These are phyloP conservation scores for Orthonyx spaldingii DNA, from an alignment of 2,113 vertebrate species.

Conservation along the genomic window DNA sequence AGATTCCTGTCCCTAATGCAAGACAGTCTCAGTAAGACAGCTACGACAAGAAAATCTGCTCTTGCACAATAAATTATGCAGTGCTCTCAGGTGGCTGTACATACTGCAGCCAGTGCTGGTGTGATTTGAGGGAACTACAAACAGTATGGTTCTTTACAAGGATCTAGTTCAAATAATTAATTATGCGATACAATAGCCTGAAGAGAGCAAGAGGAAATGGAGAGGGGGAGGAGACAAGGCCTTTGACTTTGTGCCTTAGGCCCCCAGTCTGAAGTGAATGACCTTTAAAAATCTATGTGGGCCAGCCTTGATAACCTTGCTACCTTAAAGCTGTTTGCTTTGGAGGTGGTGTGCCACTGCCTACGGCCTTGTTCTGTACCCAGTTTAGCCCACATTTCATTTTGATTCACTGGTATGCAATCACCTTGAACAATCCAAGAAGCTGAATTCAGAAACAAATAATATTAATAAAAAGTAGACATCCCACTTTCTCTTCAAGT, in stretches of 20 bases:
- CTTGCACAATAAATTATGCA: neutral
- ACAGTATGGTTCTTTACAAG: neutral
- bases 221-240: rapidly evolving
- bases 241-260: neutral
- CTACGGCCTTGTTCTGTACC: neutral
- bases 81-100: neutral
- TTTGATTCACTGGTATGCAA: neutral
- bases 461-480: neutral
- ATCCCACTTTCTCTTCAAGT: neutral
- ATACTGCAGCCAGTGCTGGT: neutral
- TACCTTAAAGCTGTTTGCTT: neutral
- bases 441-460: neutral
- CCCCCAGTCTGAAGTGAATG: neutral
- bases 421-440: neutral
- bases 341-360: neutral
- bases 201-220: neutral
- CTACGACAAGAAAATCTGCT: neutral
- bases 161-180: neutral
- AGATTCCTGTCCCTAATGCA: neutral
- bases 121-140: neutral
- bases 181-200: neutral
- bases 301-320: neutral
- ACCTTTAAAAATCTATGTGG: neutral
- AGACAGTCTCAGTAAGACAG: neutral
- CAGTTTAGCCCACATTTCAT: neutral